Conservation (phyloP, 2,888 invertebrate species). For the Cantharis rustica region DNA sequence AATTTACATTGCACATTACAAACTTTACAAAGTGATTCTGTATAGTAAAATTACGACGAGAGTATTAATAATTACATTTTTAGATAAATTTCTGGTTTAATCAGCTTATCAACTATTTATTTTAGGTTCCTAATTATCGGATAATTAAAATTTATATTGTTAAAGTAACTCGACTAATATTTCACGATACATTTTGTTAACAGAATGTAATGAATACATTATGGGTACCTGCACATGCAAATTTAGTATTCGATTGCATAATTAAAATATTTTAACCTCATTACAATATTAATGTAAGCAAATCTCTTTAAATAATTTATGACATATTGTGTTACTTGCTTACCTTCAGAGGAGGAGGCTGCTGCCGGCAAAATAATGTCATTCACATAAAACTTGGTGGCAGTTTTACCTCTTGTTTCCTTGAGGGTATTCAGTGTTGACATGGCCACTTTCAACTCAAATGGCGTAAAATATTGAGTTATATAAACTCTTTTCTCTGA, state of each 20-base stretch:
- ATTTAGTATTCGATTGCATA: background rate
- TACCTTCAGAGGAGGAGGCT: conserved; percentile 25
- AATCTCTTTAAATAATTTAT: background rate
- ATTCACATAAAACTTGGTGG: conserved; percentile 29
- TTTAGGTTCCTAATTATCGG: background rate
- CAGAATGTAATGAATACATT: background rate
- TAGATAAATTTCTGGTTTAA: background rate
- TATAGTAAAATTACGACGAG: background rate
- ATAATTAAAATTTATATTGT: background rate
- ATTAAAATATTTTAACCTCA: background rate
- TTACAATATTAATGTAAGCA: background rate
- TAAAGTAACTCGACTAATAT: background rate
- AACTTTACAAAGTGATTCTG: background rate
- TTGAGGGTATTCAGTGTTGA: conserved; percentile 22
- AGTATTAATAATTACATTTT: background rate
- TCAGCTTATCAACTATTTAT: background rate
- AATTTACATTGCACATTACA: background rate
- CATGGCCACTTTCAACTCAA: conserved; percentile 25
- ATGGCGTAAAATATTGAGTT: conserved; percentile 10
- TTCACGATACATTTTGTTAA: background rate
- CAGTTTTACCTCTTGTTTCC: conserved; percentile 26
- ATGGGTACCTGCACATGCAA: background rate
- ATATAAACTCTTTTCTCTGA: conserved; percentile 8
- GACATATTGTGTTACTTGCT: background rate
- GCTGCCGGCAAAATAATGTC: conserved; percentile 27